Evolutionary conservation across 2,797 vertebrate species (phyloP).

Genomic region (Peromyscus aztecus): DNA sequence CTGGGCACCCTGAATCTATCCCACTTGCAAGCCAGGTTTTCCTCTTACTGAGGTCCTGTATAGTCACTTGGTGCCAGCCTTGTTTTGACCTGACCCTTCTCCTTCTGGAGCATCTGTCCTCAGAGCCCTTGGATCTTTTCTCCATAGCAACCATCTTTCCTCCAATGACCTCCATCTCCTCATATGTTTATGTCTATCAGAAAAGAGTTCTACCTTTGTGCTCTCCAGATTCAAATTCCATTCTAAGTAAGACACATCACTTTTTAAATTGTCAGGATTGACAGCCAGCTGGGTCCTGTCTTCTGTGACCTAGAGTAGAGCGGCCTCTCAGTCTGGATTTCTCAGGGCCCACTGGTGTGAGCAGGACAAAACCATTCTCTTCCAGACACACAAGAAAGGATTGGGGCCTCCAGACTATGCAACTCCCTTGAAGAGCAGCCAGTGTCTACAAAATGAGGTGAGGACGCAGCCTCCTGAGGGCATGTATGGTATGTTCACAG

Average conservation of each 20-base stretch:
- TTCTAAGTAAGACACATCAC: background rate
- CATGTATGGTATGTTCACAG: fast-evolving
- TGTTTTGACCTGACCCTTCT: background rate
- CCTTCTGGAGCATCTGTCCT: background rate
- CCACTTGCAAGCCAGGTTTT: background rate
- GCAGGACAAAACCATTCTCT: background rate
- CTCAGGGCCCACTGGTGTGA: background rate
- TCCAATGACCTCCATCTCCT: background rate
- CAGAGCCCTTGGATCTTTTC: background rate
- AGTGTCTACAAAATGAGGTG: background rate
- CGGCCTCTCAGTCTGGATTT: background rate
- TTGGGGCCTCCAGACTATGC: no score
- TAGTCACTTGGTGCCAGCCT: background rate
- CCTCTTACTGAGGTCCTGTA: background rate
- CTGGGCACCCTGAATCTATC: background rate
- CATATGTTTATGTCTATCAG: background rate
- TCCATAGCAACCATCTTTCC: background rate
- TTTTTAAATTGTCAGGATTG: background rate
- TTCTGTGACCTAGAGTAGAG: no score
- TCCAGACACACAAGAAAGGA: background rate
- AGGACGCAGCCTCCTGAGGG: fast-evolving
- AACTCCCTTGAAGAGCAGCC: background rate
- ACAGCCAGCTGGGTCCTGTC: background rate
- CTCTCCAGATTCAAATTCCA: constrained; percentile 20
- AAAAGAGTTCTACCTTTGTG: background rate